These are phyloP conservation scores for Melangyna quadrimaculata DNA, from an alignment of 2,888 invertebrate genomes.

Conservation along the genomic window DNA sequence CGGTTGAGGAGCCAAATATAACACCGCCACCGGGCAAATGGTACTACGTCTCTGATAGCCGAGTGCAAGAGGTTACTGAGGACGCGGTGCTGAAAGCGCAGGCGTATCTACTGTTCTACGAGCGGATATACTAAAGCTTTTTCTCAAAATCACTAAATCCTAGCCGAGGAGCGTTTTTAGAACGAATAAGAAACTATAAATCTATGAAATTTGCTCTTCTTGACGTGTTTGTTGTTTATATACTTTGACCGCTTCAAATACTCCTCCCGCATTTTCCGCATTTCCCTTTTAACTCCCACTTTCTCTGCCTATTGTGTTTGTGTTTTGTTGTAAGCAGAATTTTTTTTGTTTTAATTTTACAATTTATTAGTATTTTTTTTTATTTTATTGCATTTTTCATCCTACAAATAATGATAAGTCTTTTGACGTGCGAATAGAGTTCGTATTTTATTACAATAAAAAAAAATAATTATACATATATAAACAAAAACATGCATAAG, in stretches of 20 bases:
- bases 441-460: conserved; percentile 65
- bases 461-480: background rate
- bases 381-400: conserved; percentile 50
- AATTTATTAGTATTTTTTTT: conserved; percentile 25
- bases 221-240: conserved; percentile 50
- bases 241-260: conserved; percentile 24
- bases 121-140: conserved; percentile 88
- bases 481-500: conserved; percentile 24
- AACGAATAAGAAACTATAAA: conserved; percentile 12
- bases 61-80: conserved; percentile 91
- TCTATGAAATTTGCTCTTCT: conserved; percentile 42
- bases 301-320: conserved; percentile 13
- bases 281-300: background rate
- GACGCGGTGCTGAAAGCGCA: conserved; percentile 91
- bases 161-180: conserved; percentile 49
- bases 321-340: conserved; percentile 66
- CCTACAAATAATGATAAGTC: conserved; percentile 36
- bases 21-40: conserved; percentile 88
- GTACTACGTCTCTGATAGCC: conserved; percentile 96
- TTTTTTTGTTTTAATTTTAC: conserved; percentile 31
- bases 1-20: conserved; percentile 76
- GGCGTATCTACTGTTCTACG: conserved; percentile 98
- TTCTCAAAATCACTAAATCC: conserved; percentile 31
- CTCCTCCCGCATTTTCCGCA: conserved; percentile 2
- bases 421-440: conserved; percentile 58